A percentile compares a stretch with the other conserved stretches of the same genome.
These are phyloP conservation scores for Stenolophus ochropezus DNA, from an alignment of 2,888 invertebrate genomes.

Conservation along the genomic window DNA sequence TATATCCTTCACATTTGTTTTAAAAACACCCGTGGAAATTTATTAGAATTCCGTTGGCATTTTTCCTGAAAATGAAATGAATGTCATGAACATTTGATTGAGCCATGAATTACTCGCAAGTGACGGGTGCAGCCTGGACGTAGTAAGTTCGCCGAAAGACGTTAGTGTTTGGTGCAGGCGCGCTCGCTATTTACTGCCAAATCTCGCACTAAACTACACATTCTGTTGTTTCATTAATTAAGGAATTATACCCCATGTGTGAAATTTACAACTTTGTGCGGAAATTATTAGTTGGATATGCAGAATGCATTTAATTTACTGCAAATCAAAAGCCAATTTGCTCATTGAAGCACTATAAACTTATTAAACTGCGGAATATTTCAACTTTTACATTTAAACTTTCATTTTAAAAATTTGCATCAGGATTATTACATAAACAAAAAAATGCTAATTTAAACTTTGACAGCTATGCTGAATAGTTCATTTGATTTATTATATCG, in stretches of 20 bases:
- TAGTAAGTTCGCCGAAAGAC: neutral
- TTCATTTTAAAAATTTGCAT: neutral
- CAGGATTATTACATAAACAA: too few species aligned
- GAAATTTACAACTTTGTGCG: neutral
- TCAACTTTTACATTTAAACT: neutral
- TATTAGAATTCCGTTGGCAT: neutral
- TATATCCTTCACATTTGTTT: too few species aligned
- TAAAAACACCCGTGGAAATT: too few species aligned
- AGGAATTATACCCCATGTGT: neutral
- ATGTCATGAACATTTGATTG: neutral
- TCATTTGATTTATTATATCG: too few species aligned
- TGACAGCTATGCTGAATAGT: too few species aligned
- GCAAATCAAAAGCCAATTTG: neutral
- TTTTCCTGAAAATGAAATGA: neutral
- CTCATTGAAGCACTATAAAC: neutral
- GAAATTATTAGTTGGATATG: neutral
- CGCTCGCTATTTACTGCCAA: neutral
- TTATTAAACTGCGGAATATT: too few species aligned
- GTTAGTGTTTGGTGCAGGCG: neutral
- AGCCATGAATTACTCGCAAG: neutral
- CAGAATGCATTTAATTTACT: neutral
- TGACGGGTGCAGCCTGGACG: neutral
- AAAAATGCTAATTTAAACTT: too few species aligned
- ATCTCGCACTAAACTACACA: neutral
- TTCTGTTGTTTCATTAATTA: neutral